These are phyloP conservation scores for Varanus salvator DNA, from an alignment of 2,113 vertebrate genomes.

Conservation along the genomic window DNA sequence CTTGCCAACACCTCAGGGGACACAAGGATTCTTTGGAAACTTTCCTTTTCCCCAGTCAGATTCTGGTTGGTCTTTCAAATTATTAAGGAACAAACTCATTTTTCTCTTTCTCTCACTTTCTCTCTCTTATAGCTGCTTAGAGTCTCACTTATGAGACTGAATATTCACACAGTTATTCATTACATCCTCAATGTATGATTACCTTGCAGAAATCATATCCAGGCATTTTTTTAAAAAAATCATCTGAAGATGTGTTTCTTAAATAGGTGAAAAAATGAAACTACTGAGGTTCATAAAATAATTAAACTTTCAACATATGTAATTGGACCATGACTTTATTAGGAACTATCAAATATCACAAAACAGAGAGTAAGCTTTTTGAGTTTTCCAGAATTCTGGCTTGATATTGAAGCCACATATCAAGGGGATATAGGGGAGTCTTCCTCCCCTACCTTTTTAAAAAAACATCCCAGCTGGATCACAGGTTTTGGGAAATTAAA, in stretches of 20 bases:
- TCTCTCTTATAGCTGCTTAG: not conserved
- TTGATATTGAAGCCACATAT: not conserved
- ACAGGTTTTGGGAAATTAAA: not conserved
- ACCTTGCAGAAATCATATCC: not conserved
- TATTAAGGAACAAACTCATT: not conserved
- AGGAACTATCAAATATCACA: not conserved
- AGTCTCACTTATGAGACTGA: not conserved
- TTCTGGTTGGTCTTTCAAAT: constrained; percentile 30
- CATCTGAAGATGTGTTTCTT: not conserved
- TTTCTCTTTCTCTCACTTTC: not conserved
- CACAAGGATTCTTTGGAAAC: constrained; percentile 32
- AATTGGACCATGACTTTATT: not conserved
- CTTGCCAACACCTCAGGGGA: not conserved
- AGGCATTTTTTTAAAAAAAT: not conserved
- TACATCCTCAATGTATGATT: not conserved
- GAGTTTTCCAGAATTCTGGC: not conserved
- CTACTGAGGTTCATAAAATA: not conserved
- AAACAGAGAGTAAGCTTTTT: not conserved
- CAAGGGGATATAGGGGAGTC: too few relatives aligned
- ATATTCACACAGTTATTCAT: constrained; percentile 1
- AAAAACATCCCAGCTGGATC: not conserved
- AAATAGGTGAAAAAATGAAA: not conserved
- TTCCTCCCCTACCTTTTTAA: not conserved
- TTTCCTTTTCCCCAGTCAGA: constrained; percentile 23
- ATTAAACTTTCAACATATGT: not conserved